Evolutionary conservation across 2,888 invertebrate genomes (phyloP), one percentile per base, ranked within the genome.

Genomic region (Nysson spinosus): DNA sequence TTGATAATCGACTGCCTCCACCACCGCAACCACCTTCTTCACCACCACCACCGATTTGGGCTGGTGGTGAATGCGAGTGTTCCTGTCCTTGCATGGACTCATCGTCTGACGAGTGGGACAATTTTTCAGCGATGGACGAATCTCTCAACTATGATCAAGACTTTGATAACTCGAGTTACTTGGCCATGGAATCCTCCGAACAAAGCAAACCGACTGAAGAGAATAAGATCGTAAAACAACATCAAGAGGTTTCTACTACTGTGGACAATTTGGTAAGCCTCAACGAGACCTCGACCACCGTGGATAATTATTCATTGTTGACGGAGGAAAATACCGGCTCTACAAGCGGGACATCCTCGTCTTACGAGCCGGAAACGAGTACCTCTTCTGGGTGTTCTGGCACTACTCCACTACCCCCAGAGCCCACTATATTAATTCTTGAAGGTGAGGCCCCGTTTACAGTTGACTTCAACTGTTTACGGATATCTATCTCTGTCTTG

Each of bases 391-490:
- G 61, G 71, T 84, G 84, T 60, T 85, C 87, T 83, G 71, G 88
- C 84, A 88, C 87, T 42, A 88, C 88, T 76, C 89, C 90, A 86
- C 88, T 91, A 75, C 89, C 91, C 85, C 89, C 91, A 85, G 90
- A 92, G 88, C 92, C 91, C 84, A 89, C 93, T 87, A 94, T 95
- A 89, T 91, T 95, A 83, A 93, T 95, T 86, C 90, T 95, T 85
- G 95, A 95, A 95, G 95, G 95, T 95, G 92, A 90, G 88, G 87
- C 74, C 73, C 39, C 73, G 70, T 72, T 75, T 73, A 58, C 42
- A 22, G 34, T 71, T 58, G 39, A 28, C 9, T 43, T 26, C 56
- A 19, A 26, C 12, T 22, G 17, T 55, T 55, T 30, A 9, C 17
- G n/a, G n/a, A n/a, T n/a, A n/a, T n/a, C n/a, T n/a, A 20, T 28